These are phyloP conservation scores for Lacerta bilineata DNA, from an alignment of 2,797 vertebrate species.

Conservation along the genomic window DNA sequence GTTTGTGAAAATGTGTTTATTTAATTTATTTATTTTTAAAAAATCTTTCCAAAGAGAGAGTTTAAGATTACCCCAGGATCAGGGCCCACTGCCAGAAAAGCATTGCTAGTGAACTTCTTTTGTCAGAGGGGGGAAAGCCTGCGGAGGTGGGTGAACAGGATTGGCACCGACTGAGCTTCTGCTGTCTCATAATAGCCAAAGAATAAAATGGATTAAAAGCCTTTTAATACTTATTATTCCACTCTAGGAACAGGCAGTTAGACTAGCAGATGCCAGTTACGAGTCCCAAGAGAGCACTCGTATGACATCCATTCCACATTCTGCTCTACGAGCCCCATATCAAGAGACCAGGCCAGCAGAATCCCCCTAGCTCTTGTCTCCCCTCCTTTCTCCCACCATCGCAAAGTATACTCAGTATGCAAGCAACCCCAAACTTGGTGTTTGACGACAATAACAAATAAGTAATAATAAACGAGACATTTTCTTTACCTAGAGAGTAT, in stretches of 20 bases:
- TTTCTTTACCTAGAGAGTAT: constrained; percentile 7
- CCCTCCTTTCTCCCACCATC: not conserved
- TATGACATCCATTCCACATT: constrained; percentile 20
- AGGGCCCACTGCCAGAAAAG: not conserved
- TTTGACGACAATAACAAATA: not conserved
- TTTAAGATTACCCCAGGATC: not conserved
- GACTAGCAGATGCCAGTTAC: constrained; percentile 34
- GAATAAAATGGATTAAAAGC: constrained; percentile 37
- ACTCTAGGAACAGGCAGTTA: constrained; percentile 22
- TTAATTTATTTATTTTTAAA: not conserved
- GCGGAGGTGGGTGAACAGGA: not conserved
- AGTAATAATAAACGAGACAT: not conserved
- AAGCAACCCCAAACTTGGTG: not conserved
- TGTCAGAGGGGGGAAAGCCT: not conserved
- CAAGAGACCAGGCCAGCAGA: not conserved
- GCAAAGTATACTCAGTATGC: not conserved
- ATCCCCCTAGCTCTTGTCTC: not conserved
- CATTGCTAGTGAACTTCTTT: not conserved
- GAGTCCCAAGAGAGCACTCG: not conserved
- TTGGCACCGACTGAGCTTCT: constrained; percentile 10
- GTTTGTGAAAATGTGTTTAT: not conserved
- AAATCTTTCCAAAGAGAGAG: not conserved
- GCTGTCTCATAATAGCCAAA: constrained; percentile 31
- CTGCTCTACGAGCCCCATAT: not conserved
- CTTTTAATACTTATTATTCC: constrained; percentile 43